Evolutionary conservation across 2,888 invertebrate genomes (phyloP), one percentile per base, ranked within the genome.

Genomic region (Ectropis crepuscularia): DNA sequence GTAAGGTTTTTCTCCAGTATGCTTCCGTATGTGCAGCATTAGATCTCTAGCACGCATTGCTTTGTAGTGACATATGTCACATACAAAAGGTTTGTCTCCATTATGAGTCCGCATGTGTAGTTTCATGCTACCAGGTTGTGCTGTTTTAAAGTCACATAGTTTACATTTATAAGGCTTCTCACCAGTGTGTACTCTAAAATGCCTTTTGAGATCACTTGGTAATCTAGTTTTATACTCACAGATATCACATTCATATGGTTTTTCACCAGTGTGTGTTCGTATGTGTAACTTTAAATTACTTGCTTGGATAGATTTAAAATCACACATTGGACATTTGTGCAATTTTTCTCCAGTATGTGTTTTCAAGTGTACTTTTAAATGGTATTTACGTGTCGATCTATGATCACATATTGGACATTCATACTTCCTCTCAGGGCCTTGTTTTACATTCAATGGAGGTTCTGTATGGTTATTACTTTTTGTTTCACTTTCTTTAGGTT

Each of bases 1-100:
- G 8, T n/a, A 51, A 0, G 51, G 51, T 28, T 42, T 51, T n/a
- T 51, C 51, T 42, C 51, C 51, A 6, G 51, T 51, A n/a, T 51
- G 51, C 41, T 41, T 51, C 16, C 51, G 16, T 10, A 41, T 42
- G 6, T 51, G 51, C 4, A 51, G 16, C n/a, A 41, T 10, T 42
- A 51, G 28, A 10, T 51, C 51, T 9, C n/a, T 41, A 16, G 51
- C 5, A 10, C 41, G 41, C 41, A 28, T 41, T 6, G 51, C n/a
- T 51, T 51, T 51, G 6, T 41, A 51, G 11, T 42, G 6, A 6
- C 51, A 51, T 2, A 28, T 41, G 10, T 41, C 2, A 41, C 51
- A 51, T 16, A 16, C 16, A 6, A 39, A 28, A 8, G 51, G 51
- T 51, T 51, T 51, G 6, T 51, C 9, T 6, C 51, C 51, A 6